A percentile compares a stretch with the other conserved stretches of the same genome.
Evolutionary conservation across 2,888 invertebrate species (phyloP).

Genomic region (Exephanes ischioxanthus): DNA sequence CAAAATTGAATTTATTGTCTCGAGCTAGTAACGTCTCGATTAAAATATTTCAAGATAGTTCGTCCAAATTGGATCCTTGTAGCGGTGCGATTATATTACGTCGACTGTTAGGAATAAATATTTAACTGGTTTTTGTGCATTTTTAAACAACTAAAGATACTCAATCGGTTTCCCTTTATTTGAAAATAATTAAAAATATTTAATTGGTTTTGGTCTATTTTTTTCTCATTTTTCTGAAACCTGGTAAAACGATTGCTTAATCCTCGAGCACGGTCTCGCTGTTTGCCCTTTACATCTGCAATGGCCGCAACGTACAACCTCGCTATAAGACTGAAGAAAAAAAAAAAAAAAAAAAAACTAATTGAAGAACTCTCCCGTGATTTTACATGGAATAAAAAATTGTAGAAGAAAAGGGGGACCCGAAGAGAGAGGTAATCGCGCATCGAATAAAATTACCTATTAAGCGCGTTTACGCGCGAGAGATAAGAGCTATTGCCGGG

Average conservation of each 20-base stretch:
- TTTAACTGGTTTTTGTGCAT: no score
- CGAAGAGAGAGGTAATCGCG: constrained; percentile 22
- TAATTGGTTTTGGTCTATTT: background rate
- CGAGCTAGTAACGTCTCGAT: background rate
- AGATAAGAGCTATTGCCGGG: constrained; percentile 54
- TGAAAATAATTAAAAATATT: background rate
- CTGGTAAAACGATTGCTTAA: background rate
- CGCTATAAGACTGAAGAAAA: background rate
- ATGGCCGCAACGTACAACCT: background rate
- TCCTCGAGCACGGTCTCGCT: background rate
- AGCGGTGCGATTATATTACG: background rate
- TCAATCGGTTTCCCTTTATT: no score
- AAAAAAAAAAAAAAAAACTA: background rate
- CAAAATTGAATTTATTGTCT: no score
- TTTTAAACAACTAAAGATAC: no score
- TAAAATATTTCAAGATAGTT: background rate
- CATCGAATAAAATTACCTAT: constrained; percentile 69
- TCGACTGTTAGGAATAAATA: background rate
- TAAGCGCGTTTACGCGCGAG: constrained; percentile 70
- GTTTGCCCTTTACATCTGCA: background rate
- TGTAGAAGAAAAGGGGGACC: background rate
- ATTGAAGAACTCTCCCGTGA: background rate
- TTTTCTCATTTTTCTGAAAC: background rate
- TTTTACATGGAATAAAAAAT: constrained; percentile 11
- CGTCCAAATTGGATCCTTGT: background rate